A percentile compares a stretch with the other conserved stretches of the same genome.
Evolutionary conservation across 2,797 vertebrate genomes (phyloP).

Genomic region (Chrosomus eos): DNA sequence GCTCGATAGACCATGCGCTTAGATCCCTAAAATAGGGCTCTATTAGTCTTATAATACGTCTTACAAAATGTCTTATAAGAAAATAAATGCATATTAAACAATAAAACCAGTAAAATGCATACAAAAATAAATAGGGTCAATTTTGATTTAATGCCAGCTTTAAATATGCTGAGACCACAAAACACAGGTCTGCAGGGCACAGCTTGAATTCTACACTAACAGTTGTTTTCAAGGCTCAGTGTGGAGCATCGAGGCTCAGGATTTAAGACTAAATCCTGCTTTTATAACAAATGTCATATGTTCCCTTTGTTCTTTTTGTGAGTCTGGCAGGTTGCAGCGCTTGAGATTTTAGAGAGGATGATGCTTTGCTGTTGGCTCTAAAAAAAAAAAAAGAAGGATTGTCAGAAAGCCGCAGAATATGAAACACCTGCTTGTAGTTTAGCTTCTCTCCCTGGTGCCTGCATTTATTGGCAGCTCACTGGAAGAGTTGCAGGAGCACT

Average conservation of each 20-base stretch:
- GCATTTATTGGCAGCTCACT: slow-evolving; percentile 50
- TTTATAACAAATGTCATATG: slow-evolving; percentile 48
- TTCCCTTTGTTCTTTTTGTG: slow-evolving; percentile 35
- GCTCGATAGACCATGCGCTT: no score
- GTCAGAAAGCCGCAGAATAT: slow-evolving; percentile 48
- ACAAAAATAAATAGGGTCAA: neutral
- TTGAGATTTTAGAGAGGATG: slow-evolving; percentile 30
- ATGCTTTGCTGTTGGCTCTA: slow-evolving; percentile 41
- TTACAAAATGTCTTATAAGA: neutral
- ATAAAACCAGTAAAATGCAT: neutral
- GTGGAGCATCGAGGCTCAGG: slow-evolving; percentile 9
- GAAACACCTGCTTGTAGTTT: slow-evolving; percentile 59
- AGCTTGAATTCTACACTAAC: slow-evolving; percentile 6
- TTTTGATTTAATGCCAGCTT: neutral
- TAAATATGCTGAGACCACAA: neutral
- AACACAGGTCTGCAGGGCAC: neutral
- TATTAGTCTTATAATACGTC: no score
- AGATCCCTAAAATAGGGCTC: no score
- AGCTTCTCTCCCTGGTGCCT: slow-evolving; percentile 29
- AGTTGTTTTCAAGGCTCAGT: slow-evolving; percentile 18
- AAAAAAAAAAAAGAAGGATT: slow-evolving; percentile 39
- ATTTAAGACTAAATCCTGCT: slow-evolving; percentile 48
- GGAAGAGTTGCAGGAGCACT: slow-evolving; percentile 37
- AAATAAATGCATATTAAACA: neutral
- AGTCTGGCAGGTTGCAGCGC: slow-evolving; percentile 42